Evolutionary conservation across 2,888 invertebrate species (phyloP).

Genomic region (Sycophila texana): DNA sequence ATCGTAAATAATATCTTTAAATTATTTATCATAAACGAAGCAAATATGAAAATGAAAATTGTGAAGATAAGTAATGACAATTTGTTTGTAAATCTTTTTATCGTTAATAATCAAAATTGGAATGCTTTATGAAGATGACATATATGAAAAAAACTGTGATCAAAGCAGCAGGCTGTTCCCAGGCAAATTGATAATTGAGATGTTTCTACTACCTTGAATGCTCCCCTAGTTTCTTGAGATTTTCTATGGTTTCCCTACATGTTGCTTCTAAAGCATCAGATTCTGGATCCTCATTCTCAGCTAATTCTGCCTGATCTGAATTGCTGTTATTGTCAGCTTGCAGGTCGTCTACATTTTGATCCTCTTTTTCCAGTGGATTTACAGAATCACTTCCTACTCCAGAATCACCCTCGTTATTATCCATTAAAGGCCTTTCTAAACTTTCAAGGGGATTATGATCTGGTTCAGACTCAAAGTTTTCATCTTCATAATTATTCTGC

Average conservation of each 20-base stretch:
- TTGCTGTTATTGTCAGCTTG: conserved; percentile 66
- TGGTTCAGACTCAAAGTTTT: conserved; percentile 63
- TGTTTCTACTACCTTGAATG: conserved; percentile 68
- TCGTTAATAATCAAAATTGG: too few relatives aligned
- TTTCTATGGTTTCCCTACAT: conserved; percentile 73
- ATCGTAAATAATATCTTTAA: conserved; percentile 7
- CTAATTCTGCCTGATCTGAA: conserved; percentile 62
- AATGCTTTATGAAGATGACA: too few relatives aligned
- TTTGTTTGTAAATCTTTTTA: too few relatives aligned
- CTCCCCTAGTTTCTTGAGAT: conserved; percentile 72
- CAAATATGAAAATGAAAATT: conserved; percentile 14
- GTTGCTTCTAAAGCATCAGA: conserved; percentile 70
- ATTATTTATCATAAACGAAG: background rate
- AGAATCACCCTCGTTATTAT: conserved; percentile 72
- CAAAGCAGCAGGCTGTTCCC: conserved; percentile 20
- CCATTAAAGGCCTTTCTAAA: conserved; percentile 68
- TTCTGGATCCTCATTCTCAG: conserved; percentile 69
- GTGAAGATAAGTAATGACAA: background rate
- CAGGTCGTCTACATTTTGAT: conserved; percentile 72
- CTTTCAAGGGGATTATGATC: conserved; percentile 69
- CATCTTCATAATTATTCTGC: conserved; percentile 66
- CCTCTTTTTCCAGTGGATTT: conserved; percentile 72
- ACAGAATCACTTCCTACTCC: conserved; percentile 75
- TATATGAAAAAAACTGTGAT: too few relatives aligned
- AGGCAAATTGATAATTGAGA: conserved; percentile 13